Base-by-base conservation (phyloP, 37 sponge, comb jelly and placozoan genomes). In the Chondrilla cf. caribensis region DNA sequence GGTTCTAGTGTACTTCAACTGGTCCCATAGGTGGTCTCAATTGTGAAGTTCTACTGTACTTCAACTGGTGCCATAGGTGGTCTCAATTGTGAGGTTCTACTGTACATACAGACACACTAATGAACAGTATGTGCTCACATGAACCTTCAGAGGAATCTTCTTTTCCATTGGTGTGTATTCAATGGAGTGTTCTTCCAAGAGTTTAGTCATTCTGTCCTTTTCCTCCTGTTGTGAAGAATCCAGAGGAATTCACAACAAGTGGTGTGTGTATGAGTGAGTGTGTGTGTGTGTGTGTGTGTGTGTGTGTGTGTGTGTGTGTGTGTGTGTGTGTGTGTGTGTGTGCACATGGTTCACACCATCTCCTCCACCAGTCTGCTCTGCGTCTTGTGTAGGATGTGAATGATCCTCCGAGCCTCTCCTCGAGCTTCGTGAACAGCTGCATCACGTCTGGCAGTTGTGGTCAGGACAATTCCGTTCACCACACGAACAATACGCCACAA, bases 401-500 rank as follows among this genome's bases (percentile, higher is more conserved):
- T 88, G 35, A 85, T 44, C 36, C 60, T 77, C 39, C 81, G 54
- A 26, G 83, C 83, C 41, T 92, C 73, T 19, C 18, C 25, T 21
- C 81, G 44, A 22, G 55, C 88, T 42, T 88, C 38, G 24, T 79
- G 58, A 11, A 92, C 83, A 22, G 82, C 70, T 1, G n/a, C 36
- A 47, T 92, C 92, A 5, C 67, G 4, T 11, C 79, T 71, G 58
- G 89, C 62, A 62, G 87, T 87, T 21, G 89, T 35, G 2, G 89
- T 83, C 44, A 92, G 57, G 35, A 92, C 66, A 41, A 79, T 78
- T 90, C 97, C 97, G 44, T 97, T 97, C 24, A 94, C 90, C 35
- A 97, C 94, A 11, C 97, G 82, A 15, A 92, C 89, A 17, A 97
- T 90, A 35, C 95, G 85, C 97, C 97, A 97, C 68, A 97, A 67